phyloP scores from a whole-genome alignment of 2,797 vertebrate genomes.

The Pipistrellus pipistrellus region DNA sequence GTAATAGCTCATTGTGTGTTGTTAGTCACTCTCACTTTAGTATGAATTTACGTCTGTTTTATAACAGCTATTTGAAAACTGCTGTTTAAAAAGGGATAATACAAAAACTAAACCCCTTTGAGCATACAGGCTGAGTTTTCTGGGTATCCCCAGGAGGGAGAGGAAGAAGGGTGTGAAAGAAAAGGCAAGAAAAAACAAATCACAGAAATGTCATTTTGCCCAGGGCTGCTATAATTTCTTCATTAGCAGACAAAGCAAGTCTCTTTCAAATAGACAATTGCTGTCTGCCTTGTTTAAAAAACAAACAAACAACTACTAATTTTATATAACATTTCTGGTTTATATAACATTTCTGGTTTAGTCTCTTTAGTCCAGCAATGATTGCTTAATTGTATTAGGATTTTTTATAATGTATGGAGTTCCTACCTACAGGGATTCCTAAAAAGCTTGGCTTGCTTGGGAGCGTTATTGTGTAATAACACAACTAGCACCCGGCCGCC shows the following conservation, averaged over 20 bases:
- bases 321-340: background rate
- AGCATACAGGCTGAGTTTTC: background rate
- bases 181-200: background rate
- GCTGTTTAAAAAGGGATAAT: background rate
- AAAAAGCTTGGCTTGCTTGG: conserved; percentile 14
- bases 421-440: conserved; percentile 33
- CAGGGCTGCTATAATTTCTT: background rate
- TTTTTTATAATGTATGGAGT: background rate
- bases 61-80: background rate
- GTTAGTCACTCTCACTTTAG: conserved; percentile 13
- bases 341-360: background rate
- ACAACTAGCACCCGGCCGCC: background rate
- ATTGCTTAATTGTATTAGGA: background rate
- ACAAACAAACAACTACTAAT: background rate
- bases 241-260: background rate
- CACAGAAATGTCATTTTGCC: background rate
- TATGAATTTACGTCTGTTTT: conserved; percentile 12
- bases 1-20: background rate
- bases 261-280: background rate
- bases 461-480: background rate
- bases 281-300: background rate
- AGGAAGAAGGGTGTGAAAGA: background rate
- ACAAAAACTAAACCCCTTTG: background rate
- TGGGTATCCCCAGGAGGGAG: background rate
- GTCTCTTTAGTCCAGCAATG: conserved; percentile 13